Base-by-base conservation (phyloP, 2,888 invertebrate genomes). In the Ypsolopha scabrella region DNA sequence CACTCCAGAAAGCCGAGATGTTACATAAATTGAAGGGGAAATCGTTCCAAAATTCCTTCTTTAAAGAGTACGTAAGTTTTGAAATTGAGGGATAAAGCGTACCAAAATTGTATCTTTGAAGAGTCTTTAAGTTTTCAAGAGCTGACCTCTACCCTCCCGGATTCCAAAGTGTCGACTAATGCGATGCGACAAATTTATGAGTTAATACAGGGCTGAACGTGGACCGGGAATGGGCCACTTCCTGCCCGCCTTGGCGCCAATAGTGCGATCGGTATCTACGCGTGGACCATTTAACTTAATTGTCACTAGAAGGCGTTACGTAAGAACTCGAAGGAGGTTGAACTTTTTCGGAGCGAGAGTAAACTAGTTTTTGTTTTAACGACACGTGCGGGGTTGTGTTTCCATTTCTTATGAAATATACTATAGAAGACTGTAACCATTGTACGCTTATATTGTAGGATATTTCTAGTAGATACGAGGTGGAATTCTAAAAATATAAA, bases 151-250 rank as follows among this genome's bases (percentile, higher is more conserved):
- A 24, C 24, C 24, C 24, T 24, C 24, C 4, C 53, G 56, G 57
- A 61, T 63, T 59, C 58, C 58, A 48, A 51, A 53, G 56, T 56
- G 59, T 59, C 53, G 53, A 54, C 60, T 58, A 67, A 65, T 60
- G 59, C 59, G 60, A 56, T 63, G 60, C 60, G 58, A 62, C 62
- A 64, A 68, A 66, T 67, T 67, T 67, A 67, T 63, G 63, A 64
- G 62, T 66, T 67, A 64, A 68, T 66, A 67, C 63, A 60, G 52
- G 57, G 62, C 58, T 56, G 60, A 57, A 61, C 60, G 61, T 60
- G 56, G 59, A 57, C 57, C 54, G 59, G 52, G 53, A 58, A 58
- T 54, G 54, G 54, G 53, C 55, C 50, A 53, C 55, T 53, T 57
- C 58, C 55, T 51, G 55, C 47, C 51, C 55, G 24, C 52, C 52